Base-by-base conservation (phyloP, 2,888 invertebrate species). In the Sarcophaga subvicina region DNA sequence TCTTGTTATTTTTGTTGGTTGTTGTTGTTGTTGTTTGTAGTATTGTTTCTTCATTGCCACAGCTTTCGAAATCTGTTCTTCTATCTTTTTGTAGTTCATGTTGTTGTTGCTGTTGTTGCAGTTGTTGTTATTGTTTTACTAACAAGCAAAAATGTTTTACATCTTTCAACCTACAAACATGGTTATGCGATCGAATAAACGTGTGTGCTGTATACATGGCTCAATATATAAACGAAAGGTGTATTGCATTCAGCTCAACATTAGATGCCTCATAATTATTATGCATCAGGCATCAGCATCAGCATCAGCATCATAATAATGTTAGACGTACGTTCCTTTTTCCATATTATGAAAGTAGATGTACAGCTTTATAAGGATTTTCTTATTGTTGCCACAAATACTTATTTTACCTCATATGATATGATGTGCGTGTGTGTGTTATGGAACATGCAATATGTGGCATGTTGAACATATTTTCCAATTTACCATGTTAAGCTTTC, bases 401-500 rank as follows among this genome's bases (percentile, higher is more conserved):
- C 14, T 17, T 54, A 54, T 54, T 54, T 12, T 17, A 54, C 4
- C 17, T 54, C 17, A 14, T 54, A 17, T 54, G 17, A 49, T 49
- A 14, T 14, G 49, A 14, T 54, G 54, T 14, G 10, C 22, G 64
- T 14, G 6, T 14, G 72, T 49, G 47, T 54, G 17, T 54, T 71
- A 76, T 59, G 20, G 59, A 73, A 64, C 17, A 54, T 79, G 54
- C 70, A 84, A 70, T 84, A 73, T 73, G 73, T 67, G 67, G 62
- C 72, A 80, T 80, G 79, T 80, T 70, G 17, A 75, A 81, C 78
- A 87, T 87, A 87, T 78, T 83, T 87, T 87, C 75, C 70, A 70
- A 83, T 87, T 81, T 87, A 80, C 78, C 86, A 59, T 83, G 70
- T 84, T 81, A 79, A 78, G 83, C 87, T 79, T 81, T 66, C 60